A percentile compares a stretch with the other conserved stretches of the same genome.
These are phyloP conservation scores for Montipora capricornis DNA, from an alignment of 64 coral and sea anemone species.

Conservation along the genomic window DNA sequence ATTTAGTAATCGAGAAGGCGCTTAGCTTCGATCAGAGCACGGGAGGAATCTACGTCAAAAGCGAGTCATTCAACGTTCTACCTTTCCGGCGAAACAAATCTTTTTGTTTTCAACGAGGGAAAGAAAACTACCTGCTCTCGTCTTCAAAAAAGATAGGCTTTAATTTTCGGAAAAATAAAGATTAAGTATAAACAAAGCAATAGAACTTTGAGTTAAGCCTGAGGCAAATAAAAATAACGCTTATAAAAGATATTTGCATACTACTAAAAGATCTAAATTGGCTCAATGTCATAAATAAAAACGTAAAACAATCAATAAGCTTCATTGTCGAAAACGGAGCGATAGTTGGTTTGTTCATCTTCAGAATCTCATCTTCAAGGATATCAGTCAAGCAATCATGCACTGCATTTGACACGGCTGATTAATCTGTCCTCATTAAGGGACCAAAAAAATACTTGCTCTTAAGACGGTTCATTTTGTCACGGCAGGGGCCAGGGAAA, in stretches of 20 bases:
- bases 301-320: neutral
- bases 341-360: too few relatives aligned
- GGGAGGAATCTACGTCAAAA: neutral
- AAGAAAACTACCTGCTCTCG: neutral
- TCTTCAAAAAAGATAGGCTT: neutral
- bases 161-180: neutral
- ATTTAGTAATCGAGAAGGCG: neutral
- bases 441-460: neutral
- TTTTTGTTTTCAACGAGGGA: neutral
- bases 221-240: neutral
- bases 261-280: conserved; percentile 5
- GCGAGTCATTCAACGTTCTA: neutral
- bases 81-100: neutral
- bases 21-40: neutral
- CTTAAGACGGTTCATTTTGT: neutral
- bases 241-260: neutral
- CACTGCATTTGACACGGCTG: neutral
- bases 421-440: neutral
- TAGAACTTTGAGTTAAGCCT: neutral
- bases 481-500: neutral
- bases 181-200: neutral
- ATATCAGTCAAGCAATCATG: too few relatives aligned
- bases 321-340: neutral
- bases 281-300: neutral
- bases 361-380: too few relatives aligned